phyloP scores from a whole-genome alignment of 2,888 invertebrate genomes.

The Adelognathus sp. region DNA sequence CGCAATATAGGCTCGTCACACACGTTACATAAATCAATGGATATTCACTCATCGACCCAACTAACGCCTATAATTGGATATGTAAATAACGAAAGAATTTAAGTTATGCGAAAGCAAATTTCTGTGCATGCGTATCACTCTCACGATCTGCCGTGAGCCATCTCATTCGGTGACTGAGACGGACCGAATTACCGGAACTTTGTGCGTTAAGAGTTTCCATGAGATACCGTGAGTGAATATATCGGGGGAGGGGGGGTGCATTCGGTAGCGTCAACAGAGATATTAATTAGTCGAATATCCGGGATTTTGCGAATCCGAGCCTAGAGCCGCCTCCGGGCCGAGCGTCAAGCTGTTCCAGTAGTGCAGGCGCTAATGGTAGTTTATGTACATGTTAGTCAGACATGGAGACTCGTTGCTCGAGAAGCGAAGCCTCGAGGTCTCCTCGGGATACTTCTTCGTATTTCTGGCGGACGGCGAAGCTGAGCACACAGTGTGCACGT shows the following conservation, averaged over 20 bases:
- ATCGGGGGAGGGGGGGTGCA: neutral
- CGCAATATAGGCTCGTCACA: slow-evolving; percentile 15
- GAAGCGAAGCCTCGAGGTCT: slow-evolving; percentile 30
- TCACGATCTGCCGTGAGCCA: neutral
- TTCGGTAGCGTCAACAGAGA: slow-evolving; percentile 74
- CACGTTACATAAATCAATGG: slow-evolving; percentile 4
- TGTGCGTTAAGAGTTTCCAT: slow-evolving; percentile 16
- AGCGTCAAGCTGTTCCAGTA: neutral
- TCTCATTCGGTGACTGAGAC: neutral
- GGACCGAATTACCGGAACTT: slow-evolving; percentile 24
- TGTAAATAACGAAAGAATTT: neutral
- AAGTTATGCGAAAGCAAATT: neutral
- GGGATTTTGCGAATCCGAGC: slow-evolving; percentile 55
- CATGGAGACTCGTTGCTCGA: slow-evolving; percentile 15
- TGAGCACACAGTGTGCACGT: slow-evolving; percentile 27
- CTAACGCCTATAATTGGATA: neutral
- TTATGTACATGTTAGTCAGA: slow-evolving; percentile 32
- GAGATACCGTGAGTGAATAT: slow-evolving; percentile 14
- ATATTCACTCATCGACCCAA: slow-evolving; percentile 44
- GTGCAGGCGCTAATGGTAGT: slow-evolving; percentile 33
- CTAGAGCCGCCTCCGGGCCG: slow-evolving; percentile 40
- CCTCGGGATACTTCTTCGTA: slow-evolving; percentile 55
- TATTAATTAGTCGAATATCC: slow-evolving; percentile 76
- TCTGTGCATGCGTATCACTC: neutral
- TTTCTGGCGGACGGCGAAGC: slow-evolving; percentile 36